Conservation (phyloP, 2,797 vertebrate species). For the Parotocinclus haroldoi region DNA sequence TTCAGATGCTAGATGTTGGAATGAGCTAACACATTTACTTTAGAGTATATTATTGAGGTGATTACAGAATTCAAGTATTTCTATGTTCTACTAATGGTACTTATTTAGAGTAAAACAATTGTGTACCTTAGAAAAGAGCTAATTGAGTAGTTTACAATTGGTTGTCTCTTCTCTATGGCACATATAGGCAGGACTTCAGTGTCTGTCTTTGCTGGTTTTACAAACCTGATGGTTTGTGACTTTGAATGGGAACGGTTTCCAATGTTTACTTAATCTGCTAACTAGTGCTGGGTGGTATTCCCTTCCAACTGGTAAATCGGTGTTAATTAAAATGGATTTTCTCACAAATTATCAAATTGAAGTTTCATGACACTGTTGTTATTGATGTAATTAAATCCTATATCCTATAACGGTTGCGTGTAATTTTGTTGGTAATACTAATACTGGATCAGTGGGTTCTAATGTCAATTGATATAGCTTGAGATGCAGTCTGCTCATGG, state of each 20-base stretch:
- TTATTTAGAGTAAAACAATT: constrained; percentile 60
- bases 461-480: neutral
- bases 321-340: constrained; percentile 15
- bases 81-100: constrained; percentile 54
- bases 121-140: constrained; percentile 53
- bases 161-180: neutral
- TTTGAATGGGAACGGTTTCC: constrained; percentile 15
- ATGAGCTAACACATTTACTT: constrained; percentile 29
- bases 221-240: constrained; percentile 23
- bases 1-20: neutral
- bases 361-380: no score
- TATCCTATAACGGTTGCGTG: no score
- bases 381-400: no score
- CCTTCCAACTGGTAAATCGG: neutral
- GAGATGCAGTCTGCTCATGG: neutral
- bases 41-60: constrained; percentile 51
- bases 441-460: neutral
- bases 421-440: no score
- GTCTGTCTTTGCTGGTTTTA: constrained; percentile 12
- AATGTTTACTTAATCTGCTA: no score
- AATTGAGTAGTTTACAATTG: constrained; percentile 27
- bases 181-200: neutral
- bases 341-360: no score
- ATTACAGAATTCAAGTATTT: constrained; percentile 38
- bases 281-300: no score